Conservation (phyloP, 2,888 invertebrate genomes). For the Drosophila ustulata region DNA sequence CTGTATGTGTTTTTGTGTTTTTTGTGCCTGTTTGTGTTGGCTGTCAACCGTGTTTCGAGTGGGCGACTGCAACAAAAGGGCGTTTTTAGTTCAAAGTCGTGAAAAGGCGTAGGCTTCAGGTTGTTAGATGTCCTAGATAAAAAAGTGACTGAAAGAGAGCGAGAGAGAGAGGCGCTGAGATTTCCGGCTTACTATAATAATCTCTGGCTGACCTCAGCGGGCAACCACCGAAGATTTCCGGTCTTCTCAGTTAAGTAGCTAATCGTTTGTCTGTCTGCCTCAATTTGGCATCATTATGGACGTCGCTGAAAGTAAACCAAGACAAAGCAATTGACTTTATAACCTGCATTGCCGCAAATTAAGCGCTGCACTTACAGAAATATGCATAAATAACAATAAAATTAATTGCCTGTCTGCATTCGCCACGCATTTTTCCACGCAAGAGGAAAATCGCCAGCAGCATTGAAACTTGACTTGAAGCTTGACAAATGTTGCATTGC, state of each 20-base stretch:
- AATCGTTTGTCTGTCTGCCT: conserved; percentile 13
- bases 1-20: background rate
- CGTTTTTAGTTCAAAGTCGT: conserved; percentile 64
- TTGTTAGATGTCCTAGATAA: conserved; percentile 36
- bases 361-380: conserved; percentile 39
- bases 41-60: conserved; percentile 18
- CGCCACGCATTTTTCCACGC: conserved; percentile 68
- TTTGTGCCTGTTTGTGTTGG: conserved; percentile 9
- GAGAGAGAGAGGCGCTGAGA: conserved; percentile 22
- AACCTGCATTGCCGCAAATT: conserved; percentile 64
- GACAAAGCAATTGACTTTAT: conserved; percentile 72
- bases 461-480: conserved; percentile 46
- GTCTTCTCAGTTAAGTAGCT: conserved; percentile 20
- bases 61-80: conserved; percentile 47
- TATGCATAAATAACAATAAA: conserved; percentile 66
- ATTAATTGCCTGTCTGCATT: conserved; percentile 72
- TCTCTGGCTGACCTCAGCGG: conserved; percentile 12
- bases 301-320: conserved; percentile 65
- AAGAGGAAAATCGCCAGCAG: conserved; percentile 41
- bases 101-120: conserved; percentile 50
- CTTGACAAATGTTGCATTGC: conserved; percentile 58
- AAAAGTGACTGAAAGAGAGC: background rate
- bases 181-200: conserved; percentile 37
- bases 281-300: conserved; percentile 20
- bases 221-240: conserved; percentile 27